A percentile compares a stretch with the other conserved stretches of the same genome.
phyloP scores from a whole-genome alignment of 2,797 vertebrate genomes.

The Amblyopsis hoosieri region DNA sequence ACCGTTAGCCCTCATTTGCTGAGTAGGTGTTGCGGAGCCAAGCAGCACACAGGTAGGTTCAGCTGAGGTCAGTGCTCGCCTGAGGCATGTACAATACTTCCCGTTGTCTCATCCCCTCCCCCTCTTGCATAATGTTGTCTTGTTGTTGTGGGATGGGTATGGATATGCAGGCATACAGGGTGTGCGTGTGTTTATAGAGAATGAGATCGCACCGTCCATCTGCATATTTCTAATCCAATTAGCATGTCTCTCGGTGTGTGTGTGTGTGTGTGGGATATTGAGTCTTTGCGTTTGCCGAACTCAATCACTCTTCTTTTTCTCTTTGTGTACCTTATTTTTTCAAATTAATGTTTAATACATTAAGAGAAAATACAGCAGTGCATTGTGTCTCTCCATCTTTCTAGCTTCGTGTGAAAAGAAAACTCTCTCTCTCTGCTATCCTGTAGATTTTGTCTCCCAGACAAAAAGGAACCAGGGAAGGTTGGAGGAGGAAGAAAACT shows the following conservation, averaged over 20 bases:
- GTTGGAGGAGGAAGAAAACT: too few relatives aligned
- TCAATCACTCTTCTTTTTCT: conserved; percentile 9
- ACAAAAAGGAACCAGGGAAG: too few relatives aligned
- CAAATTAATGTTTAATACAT: not conserved
- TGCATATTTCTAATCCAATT: conserved; percentile 55
- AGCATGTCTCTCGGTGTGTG: conserved; percentile 35
- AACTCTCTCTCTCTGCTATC: not conserved
- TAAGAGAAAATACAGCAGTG: not conserved
- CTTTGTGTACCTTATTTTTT: not conserved
- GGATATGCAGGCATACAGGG: too few relatives aligned
- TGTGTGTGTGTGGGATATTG: conserved; percentile 17
- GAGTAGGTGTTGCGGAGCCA: conserved; percentile 57
- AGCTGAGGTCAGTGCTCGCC: conserved; percentile 68
- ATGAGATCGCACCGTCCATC: conserved; percentile 25
- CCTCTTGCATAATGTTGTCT: not conserved
- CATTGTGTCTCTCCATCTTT: not conserved
- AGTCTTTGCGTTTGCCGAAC: not conserved
- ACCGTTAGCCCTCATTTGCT: conserved; percentile 27
- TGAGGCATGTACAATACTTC: conserved; percentile 35
- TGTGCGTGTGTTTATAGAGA: conserved; percentile 3
- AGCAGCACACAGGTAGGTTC: conserved; percentile 61
- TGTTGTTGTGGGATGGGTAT: not conserved
- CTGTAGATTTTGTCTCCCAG: too few relatives aligned
- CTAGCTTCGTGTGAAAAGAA: too few relatives aligned
- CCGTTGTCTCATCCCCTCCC: conserved; percentile 2